Percentiles rank a stretch among this genome's conserved stretches.
phyloP scores from a whole-genome alignment of 2,888 invertebrate species.

The Cordilura impudica region DNA sequence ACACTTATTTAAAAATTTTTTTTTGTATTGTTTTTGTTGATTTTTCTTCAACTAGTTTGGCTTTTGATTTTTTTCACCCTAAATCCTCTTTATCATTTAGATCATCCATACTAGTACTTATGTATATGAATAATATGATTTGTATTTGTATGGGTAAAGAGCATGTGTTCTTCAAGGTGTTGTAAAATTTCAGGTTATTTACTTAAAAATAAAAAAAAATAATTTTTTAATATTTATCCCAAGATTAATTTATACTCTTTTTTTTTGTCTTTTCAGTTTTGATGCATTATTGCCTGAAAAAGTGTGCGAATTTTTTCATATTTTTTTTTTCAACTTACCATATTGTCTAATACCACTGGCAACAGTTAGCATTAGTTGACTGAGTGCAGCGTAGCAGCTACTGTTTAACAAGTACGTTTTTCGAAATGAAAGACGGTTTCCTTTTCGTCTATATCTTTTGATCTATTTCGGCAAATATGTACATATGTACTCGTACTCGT shows the following conservation, averaged over 20 bases:
- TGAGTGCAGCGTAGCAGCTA: conserved; percentile 28
- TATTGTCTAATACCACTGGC: conserved; percentile 4
- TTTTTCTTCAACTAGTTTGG: conserved; percentile 23
- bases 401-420: conserved; percentile 23
- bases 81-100: conserved; percentile 52
- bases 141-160: background rate
- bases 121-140: no score
- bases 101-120: background rate
- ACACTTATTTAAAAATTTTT: background rate
- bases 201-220: background rate
- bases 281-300: background rate
- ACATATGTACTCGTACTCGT: background rate
- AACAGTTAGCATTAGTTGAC: background rate
- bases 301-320: background rate
- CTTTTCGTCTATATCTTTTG: conserved; percentile 30
- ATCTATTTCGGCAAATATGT: conserved; percentile 30
- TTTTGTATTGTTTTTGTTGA: background rate
- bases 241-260: conserved; percentile 14
- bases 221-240: conserved; percentile 23
- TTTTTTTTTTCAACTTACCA: background rate
- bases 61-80: conserved; percentile 48
- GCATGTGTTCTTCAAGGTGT: conserved; percentile 45
- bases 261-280: background rate
- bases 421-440: background rate
- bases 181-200: conserved; percentile 6